Conservation (phyloP, 2,797 vertebrate genomes). For the Centroberyx gerrardi region DNA sequence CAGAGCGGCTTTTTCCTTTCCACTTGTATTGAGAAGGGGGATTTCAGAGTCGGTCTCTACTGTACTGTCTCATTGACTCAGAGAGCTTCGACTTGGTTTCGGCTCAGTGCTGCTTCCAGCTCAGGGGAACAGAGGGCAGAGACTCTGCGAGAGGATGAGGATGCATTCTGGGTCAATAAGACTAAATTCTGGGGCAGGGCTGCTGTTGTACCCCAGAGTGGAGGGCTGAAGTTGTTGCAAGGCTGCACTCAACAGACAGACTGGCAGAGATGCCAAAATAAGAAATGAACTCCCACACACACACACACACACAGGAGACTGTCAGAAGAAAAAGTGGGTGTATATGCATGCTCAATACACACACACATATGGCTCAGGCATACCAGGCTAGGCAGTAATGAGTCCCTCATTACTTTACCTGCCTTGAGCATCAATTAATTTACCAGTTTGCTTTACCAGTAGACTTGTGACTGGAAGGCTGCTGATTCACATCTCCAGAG, state of each 20-base stretch:
- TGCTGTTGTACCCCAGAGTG: constrained; percentile 40
- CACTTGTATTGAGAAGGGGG: constrained; percentile 17
- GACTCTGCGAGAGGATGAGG: constrained; percentile 50
- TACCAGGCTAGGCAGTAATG: constrained; percentile 41
- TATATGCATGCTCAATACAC: background rate
- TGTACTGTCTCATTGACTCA: constrained; percentile 58
- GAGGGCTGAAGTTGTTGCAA: constrained; percentile 32
- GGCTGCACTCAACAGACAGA: constrained; percentile 31
- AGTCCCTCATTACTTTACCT: constrained; percentile 38
- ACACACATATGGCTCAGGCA: constrained; percentile 21
- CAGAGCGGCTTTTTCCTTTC: constrained; percentile 24
- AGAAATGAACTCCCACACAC: background rate
- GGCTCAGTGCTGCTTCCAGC: constrained; percentile 51
- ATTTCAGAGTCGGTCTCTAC: constrained; percentile 46
- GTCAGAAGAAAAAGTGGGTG: too few relatives aligned
- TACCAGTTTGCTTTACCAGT: constrained; percentile 54
- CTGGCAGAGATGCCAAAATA: constrained; percentile 17
- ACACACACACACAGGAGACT: too few relatives aligned
- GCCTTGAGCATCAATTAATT: constrained; percentile 56
- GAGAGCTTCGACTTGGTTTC: constrained; percentile 51
- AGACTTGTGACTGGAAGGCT: constrained; percentile 44
- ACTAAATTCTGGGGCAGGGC: constrained; percentile 57
- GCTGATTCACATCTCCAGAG: constrained; percentile 46
- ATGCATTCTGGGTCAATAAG: constrained; percentile 63
- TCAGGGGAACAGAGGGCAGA: constrained; percentile 44